A percentile compares a stretch with the other conserved stretches of the same genome.
phyloP scores from a whole-genome alignment of 2,888 invertebrate genomes.

The Pherbina coryleti region DNA sequence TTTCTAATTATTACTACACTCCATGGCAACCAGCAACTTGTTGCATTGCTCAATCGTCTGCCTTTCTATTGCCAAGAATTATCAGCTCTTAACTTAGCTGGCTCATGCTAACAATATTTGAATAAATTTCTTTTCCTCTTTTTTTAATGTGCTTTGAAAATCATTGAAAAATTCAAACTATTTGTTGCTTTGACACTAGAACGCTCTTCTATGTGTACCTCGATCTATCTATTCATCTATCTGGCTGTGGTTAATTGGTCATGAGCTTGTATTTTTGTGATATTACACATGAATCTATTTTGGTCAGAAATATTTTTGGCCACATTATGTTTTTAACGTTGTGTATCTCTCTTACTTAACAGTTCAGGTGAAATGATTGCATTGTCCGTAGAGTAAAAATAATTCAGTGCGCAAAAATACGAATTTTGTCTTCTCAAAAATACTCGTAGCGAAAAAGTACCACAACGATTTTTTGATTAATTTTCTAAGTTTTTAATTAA shows the following conservation, averaged over 20 bases:
- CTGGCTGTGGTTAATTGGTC: conserved; percentile 28
- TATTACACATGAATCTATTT: conserved; percentile 18
- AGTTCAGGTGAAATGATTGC: not conserved
- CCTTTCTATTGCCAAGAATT: not conserved
- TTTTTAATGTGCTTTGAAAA: not conserved
- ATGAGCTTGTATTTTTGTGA: conserved; percentile 25
- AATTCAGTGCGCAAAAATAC: not conserved
- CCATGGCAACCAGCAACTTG: not conserved
- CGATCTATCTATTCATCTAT: not conserved
- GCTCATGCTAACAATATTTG: not conserved
- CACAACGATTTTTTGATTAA: too few relatives aligned
- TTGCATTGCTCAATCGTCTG: not conserved
- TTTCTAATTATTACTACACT: not conserved
- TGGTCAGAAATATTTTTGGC: conserved; percentile 9
- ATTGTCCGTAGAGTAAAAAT: not conserved
- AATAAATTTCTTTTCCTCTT: not conserved
- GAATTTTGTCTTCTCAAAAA: too few relatives aligned
- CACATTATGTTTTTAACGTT: not conserved
- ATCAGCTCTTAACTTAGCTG: too few relatives aligned
- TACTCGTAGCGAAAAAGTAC: too few relatives aligned
- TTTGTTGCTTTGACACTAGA: not conserved
- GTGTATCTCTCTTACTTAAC: not conserved
- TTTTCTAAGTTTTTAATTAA: too few relatives aligned
- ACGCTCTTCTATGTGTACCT: not conserved
- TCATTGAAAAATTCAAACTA: not conserved